Evolutionary conservation across 2,888 invertebrate genomes (phyloP).

Genomic region (Cotesia congregata): DNA sequence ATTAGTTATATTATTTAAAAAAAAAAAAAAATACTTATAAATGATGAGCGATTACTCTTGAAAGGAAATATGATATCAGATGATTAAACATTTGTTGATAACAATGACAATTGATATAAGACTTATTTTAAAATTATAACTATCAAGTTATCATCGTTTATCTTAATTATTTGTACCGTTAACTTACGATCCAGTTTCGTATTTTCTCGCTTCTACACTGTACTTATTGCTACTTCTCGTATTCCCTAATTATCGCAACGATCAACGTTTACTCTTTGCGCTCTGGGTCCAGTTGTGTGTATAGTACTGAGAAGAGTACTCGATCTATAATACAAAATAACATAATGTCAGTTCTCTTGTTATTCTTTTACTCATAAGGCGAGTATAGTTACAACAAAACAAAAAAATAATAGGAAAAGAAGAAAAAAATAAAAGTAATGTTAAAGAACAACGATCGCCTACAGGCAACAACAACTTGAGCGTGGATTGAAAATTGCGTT

Average conservation of each 20-base stretch:
- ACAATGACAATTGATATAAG: slow-evolving; percentile 2
- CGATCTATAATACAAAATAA: not conserved
- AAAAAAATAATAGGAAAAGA: not conserved
- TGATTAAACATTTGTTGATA: not conserved
- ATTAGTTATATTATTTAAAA: not conserved
- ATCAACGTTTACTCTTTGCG: slow-evolving; percentile 12
- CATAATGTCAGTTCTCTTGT: not conserved
- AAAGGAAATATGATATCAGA: not conserved
- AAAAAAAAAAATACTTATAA: not conserved
- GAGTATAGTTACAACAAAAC: not conserved
- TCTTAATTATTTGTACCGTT: slow-evolving; percentile 54
- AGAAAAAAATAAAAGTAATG: not conserved
- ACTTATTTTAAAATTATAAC: not conserved
- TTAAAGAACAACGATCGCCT: not conserved
- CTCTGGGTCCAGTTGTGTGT: not conserved
- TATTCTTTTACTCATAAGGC: not conserved
- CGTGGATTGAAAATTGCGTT: slow-evolving; percentile 27
- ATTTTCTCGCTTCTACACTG: slow-evolving; percentile 40
- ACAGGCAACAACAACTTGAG: not conserved
- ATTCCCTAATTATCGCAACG: slow-evolving; percentile 52
- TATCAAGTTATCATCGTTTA: slow-evolving; percentile 45
- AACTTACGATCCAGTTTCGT: slow-evolving; percentile 35
- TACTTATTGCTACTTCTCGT: slow-evolving; percentile 32
- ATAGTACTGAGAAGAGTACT: not conserved
- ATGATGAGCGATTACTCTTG: not conserved